Evolutionary conservation across 2,797 vertebrate genomes (phyloP).

Genomic region (Macrochelys suwanniensis): DNA sequence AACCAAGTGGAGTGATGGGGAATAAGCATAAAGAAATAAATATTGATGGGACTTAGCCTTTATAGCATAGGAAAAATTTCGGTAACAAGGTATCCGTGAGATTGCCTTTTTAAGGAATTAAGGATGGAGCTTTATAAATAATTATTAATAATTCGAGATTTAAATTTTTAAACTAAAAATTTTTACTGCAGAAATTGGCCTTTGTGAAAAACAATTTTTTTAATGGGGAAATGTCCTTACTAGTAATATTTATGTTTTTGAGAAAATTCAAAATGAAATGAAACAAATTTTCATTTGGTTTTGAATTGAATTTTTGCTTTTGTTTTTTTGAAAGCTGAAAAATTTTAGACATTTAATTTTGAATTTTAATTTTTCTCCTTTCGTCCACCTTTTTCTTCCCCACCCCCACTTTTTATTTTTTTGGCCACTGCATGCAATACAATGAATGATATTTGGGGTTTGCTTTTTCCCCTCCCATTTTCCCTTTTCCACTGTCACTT

Average conservation of each 20-base stretch:
- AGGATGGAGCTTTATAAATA: not conserved
- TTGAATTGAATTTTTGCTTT: not conserved
- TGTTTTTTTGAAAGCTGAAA: not conserved
- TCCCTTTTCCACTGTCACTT: not conserved
- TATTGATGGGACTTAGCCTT: not conserved
- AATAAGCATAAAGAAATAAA: not conserved
- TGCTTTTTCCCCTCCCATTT: not conserved
- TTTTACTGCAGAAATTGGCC: not conserved
- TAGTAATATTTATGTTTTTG: not conserved
- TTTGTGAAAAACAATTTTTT: not conserved
- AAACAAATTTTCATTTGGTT: not conserved
- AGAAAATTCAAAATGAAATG: not conserved
- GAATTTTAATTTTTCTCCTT: not conserved
- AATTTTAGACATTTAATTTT: not conserved
- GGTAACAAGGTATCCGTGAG: not conserved
- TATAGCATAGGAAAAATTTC: not conserved
- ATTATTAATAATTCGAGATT: not conserved
- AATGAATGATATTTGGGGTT: too few species aligned
- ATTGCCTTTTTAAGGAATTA: not conserved
- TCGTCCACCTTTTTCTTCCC: too few species aligned
- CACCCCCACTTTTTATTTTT: too few species aligned
- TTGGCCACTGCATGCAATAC: too few species aligned
- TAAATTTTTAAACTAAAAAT: not conserved
- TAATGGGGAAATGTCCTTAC: too few species aligned
- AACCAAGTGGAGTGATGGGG: not conserved